Base-by-base conservation (phyloP, 2,888 invertebrate genomes). In the Tetragonisca angustula region DNA sequence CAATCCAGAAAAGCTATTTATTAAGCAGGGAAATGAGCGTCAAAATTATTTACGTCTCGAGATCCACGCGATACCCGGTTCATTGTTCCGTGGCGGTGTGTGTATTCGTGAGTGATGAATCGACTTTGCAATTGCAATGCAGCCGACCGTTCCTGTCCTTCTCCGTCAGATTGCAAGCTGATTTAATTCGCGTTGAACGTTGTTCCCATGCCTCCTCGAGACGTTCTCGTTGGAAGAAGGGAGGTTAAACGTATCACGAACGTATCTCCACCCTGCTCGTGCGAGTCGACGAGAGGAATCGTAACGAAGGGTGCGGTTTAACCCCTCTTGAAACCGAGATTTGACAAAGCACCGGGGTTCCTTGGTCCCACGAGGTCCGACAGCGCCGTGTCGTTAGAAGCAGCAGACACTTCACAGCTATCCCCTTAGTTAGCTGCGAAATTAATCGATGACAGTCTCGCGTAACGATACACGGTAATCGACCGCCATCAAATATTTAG, bases 381-480 rank as follows among this genome's bases (percentile, higher is more conserved):
- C 49, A 36, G 59, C 24, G 36, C 68, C n/a, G n/a, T 27, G 36
- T 21, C 32, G 32, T 36, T 62, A 52, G 11, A 52, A 69, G 32
- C 6, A 49, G 49, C 52, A 56, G 81, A 50, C 64, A 64, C 83
- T 11, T 21, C 52, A 1, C 43, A 78, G 43, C 78, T 72, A 78
- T 83, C 56, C 75, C 24, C 62, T 69, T 74, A 56, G 71, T 75
- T 71, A 69, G 54, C 67, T 54, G n/a, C 52, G 62, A 79, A 85
- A 85, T 85, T 85, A 85, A 85, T 85, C 85, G 77, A 84, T 76
- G 84, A 62, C 68, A 71, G 59, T 50, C 43, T 61, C n/a, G 61
- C 19, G 61, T 59, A 74, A 80, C 71, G 80, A 80, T 77, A 76
- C 74, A 24, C 71, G 61, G 43, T 83, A 81, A 86, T 83, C 75